phyloP scores from a whole-genome alignment of 92 coral and sea anemone genomes.

The Porites rus region DNA sequence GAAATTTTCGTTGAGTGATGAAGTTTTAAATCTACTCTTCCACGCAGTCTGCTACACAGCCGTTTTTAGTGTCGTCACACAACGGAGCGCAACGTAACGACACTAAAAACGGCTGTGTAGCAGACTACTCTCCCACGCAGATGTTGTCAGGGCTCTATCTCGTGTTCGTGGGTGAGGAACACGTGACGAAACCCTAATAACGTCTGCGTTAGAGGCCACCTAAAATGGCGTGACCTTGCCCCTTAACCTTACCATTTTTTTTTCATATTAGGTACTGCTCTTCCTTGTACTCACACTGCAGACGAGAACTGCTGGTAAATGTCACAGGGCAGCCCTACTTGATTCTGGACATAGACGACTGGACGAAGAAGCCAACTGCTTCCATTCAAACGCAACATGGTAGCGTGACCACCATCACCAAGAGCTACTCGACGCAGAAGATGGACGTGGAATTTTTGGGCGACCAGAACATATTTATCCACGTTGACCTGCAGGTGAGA shows the following conservation, averaged over 20 bases:
- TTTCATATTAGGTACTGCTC: conserved; percentile 20
- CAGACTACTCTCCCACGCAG: too few relatives aligned
- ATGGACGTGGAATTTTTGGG: conserved; percentile 81
- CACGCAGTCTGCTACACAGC: too few relatives aligned
- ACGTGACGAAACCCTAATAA: not conserved
- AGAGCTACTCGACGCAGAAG: conserved; percentile 29
- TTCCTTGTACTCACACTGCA: conserved; percentile 44
- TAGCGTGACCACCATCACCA: conserved; percentile 44
- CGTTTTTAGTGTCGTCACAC: too few relatives aligned
- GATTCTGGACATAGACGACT: conserved; percentile 61
- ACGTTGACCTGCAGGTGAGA: conserved; percentile 48
- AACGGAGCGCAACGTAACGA: too few relatives aligned
- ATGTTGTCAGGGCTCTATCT: too few relatives aligned
- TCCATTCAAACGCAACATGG: conserved; percentile 50
- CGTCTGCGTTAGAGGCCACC: not conserved
- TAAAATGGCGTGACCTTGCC: not conserved
- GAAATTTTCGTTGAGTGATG: too few relatives aligned
- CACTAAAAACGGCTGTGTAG: too few relatives aligned
- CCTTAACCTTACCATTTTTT: not conserved
- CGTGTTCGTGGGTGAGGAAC: too few relatives aligned
- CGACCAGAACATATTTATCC: conserved; percentile 68
- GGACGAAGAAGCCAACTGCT: conserved; percentile 61
- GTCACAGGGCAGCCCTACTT: conserved; percentile 66
- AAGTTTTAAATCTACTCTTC: too few relatives aligned
- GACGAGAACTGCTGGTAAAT: conserved; percentile 71